Conservation (phyloP, 2,797 vertebrate genomes). For the Holocentrus rufus region DNA sequence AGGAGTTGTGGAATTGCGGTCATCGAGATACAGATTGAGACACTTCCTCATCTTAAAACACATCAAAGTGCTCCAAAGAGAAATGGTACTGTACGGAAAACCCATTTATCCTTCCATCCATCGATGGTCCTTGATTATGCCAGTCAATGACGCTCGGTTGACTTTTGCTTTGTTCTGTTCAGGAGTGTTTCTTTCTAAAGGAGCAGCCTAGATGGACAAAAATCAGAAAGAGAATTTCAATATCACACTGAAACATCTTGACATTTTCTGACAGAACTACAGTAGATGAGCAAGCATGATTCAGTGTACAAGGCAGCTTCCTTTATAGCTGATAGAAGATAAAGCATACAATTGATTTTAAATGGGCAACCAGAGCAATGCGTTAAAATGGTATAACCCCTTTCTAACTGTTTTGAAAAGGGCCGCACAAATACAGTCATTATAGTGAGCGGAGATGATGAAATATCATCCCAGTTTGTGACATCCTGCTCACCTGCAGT, state of each 20-base stretch:
- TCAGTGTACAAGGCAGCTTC: no score
- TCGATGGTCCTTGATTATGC: constrained; percentile 24
- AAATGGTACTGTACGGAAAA: background rate
- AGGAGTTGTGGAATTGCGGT: background rate
- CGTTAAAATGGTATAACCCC: background rate
- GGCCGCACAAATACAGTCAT: no score
- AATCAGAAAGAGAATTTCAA: background rate
- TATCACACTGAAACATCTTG: background rate
- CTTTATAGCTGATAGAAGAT: no score
- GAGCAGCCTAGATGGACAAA: constrained; percentile 70
- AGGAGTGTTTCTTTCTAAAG: constrained; percentile 75
- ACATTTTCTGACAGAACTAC: no score
- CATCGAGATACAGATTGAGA: background rate
- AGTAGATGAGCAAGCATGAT: no score
- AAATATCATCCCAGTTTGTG: background rate
- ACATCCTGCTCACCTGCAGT: constrained; percentile 67
- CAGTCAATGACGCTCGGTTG: background rate
- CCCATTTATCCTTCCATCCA: constrained; percentile 1
- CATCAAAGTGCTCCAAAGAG: background rate
- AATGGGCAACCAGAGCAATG: no score
- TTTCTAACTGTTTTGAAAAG: no score
- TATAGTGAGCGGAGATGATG: no score
- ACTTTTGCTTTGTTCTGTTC: constrained; percentile 24
- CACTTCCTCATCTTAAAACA: background rate
- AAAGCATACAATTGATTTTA: no score